Evolutionary conservation across 2,113 vertebrate species (phyloP).

Genomic region (Leiothrix lutea): DNA sequence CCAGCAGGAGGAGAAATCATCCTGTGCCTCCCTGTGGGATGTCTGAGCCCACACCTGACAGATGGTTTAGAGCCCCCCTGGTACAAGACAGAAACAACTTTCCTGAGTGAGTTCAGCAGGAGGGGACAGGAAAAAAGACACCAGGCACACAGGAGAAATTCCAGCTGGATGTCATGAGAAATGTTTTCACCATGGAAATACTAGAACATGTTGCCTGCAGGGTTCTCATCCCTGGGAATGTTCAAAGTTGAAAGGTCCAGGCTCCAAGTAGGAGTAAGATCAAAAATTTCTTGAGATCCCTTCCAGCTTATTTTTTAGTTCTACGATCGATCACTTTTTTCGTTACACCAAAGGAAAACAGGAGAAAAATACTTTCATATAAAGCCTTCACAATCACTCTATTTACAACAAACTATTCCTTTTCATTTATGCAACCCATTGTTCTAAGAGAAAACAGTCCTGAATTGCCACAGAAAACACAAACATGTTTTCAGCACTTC

Average conservation of each 20-base stretch:
- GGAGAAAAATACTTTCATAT: neutral
- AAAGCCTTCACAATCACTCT: neutral
- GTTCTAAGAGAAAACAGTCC: neutral
- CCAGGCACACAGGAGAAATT: neutral
- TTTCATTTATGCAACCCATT: neutral
- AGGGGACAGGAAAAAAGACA: neutral
- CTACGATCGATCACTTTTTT: neutral
- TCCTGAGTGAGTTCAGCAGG: neutral
- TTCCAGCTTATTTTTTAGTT: neutral
- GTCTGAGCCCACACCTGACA: neutral
- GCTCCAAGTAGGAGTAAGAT: neutral
- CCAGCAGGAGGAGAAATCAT: no score
- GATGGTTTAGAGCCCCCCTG: neutral
- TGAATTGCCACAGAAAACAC: neutral
- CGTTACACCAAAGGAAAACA: neutral
- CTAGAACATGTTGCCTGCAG: neutral
- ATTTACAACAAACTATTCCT: neutral
- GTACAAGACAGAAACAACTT: neutral
- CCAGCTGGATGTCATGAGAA: neutral
- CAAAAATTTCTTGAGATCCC: neutral
- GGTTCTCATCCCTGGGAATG: neutral
- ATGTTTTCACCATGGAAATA: neutral
- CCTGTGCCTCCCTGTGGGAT: no score
- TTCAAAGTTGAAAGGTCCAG: neutral
- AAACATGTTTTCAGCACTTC: neutral